A percentile compares a stretch with the other conserved stretches of the same genome.
These are phyloP conservation scores for Danionella dracula DNA, from an alignment of 2,797 vertebrate species.

Conservation along the genomic window DNA sequence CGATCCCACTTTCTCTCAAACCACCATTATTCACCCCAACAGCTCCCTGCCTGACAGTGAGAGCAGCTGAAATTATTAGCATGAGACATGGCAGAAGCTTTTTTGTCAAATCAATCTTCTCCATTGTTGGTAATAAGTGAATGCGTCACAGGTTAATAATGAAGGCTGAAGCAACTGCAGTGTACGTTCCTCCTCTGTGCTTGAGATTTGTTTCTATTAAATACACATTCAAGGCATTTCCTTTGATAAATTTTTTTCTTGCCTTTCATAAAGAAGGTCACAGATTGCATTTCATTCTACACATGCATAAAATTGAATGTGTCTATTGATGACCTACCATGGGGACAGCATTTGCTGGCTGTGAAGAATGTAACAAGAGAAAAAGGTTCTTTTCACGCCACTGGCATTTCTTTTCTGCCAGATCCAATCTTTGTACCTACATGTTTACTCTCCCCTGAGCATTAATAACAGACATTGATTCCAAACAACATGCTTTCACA, in stretches of 20 bases:
- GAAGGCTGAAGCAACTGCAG: not conserved
- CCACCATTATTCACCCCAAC: conserved; percentile 14
- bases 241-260: not conserved
- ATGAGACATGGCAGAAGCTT: conserved; percentile 4
- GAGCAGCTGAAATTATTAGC: not conserved
- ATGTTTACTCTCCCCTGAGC: no score
- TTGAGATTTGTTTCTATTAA: not conserved
- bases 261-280: not conserved
- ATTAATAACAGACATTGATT: no score
- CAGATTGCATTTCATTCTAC: no score
- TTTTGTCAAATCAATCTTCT: conserved; percentile 5
- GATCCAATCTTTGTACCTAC: no score
- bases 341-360: no score
- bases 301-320: no score
- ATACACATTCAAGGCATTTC: not conserved
- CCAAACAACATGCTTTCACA: no score
- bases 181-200: not conserved
- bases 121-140: not conserved
- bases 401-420: no score
- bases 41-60: not conserved
- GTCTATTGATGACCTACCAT: no score
- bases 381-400: no score
- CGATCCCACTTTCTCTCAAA: conserved; percentile 22
- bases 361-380: no score
- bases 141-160: not conserved